A percentile compares a stretch with the other conserved stretches of the same genome.
Evolutionary conservation across 2,113 vertebrate genomes (phyloP).

Genomic region (Platichthys flesus): DNA sequence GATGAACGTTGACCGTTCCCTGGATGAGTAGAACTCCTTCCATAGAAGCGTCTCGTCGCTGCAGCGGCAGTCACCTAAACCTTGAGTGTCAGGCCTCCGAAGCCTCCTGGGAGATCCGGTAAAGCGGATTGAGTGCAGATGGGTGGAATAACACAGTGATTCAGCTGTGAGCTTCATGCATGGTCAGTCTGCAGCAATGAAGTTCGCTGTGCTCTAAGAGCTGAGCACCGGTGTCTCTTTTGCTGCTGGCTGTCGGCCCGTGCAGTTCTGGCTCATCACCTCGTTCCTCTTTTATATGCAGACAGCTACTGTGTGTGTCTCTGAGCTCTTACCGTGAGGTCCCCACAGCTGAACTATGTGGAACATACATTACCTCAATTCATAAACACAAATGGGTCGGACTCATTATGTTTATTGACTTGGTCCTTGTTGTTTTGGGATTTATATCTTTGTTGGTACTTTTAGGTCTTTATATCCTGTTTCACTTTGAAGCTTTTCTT

Average conservation of each 20-base stretch:
- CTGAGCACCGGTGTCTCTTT: constrained; percentile 14
- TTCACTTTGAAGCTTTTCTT: too few relatives aligned
- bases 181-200: constrained; percentile 22
- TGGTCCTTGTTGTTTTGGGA: too few relatives aligned
- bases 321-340: background rate
- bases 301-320: background rate
- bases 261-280: background rate
- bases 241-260: constrained; percentile 19
- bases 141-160: constrained; percentile 54
- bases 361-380: too few relatives aligned
- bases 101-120: constrained; percentile 29
- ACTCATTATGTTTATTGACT: too few relatives aligned
- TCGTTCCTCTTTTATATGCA: constrained; percentile 14
- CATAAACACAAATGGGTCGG: too few relatives aligned
- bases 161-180: constrained; percentile 56
- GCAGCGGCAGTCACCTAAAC: constrained; percentile 15
- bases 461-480: too few relatives aligned
- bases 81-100: constrained; percentile 26
- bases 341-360: background rate
- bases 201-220: constrained; percentile 15
- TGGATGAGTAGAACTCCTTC: constrained; percentile 27
- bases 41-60: constrained; percentile 3
- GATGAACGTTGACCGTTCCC: constrained; percentile 20
- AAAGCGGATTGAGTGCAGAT: constrained; percentile 39
- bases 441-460: too few relatives aligned